Evolutionary conservation across 92 coral and sea anemone species (phyloP).

Genomic region (Epizoanthus fatuus): DNA sequence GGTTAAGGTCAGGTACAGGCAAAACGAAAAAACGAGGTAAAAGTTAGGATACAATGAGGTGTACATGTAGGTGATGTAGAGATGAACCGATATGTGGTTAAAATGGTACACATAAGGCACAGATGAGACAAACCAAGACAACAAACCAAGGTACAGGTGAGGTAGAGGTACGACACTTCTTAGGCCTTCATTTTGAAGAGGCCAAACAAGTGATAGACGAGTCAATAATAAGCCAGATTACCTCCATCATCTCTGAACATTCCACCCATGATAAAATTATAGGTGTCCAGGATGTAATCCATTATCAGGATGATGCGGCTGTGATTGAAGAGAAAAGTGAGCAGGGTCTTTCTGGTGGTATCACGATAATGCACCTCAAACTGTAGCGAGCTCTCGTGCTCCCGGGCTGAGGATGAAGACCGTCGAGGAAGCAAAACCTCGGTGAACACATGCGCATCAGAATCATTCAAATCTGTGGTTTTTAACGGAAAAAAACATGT

Average conservation of each 20-base stretch:
- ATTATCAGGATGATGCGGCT: slow-evolving; percentile 94
- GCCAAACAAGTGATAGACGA: neutral
- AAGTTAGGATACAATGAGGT: too few relatives aligned
- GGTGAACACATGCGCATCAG: slow-evolving; percentile 86
- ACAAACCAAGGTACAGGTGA: neutral
- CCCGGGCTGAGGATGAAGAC: slow-evolving; percentile 52
- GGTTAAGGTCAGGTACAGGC: too few relatives aligned
- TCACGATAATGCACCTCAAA: slow-evolving; percentile 98
- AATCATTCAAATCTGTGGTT: slow-evolving; percentile 71
- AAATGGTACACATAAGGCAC: too few relatives aligned
- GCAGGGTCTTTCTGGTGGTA: slow-evolving; percentile 79
- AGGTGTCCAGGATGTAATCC: slow-evolving; percentile 91
- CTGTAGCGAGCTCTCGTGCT: slow-evolving; percentile 77
- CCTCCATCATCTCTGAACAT: slow-evolving; percentile 82
- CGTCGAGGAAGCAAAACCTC: slow-evolving; percentile 87
- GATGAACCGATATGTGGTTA: too few relatives aligned
- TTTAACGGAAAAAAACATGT: neutral
- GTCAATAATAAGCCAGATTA: neutral
- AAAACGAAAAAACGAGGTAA: too few relatives aligned
- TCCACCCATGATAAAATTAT: slow-evolving; percentile 96
- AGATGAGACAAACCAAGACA: neutral
- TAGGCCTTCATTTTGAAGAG: neutral
- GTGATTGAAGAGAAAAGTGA: slow-evolving; percentile 94
- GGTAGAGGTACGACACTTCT: neutral
- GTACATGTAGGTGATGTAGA: too few relatives aligned